Conservation (phyloP, 2,113 vertebrate genomes). For the Oreochromis aureus region DNA sequence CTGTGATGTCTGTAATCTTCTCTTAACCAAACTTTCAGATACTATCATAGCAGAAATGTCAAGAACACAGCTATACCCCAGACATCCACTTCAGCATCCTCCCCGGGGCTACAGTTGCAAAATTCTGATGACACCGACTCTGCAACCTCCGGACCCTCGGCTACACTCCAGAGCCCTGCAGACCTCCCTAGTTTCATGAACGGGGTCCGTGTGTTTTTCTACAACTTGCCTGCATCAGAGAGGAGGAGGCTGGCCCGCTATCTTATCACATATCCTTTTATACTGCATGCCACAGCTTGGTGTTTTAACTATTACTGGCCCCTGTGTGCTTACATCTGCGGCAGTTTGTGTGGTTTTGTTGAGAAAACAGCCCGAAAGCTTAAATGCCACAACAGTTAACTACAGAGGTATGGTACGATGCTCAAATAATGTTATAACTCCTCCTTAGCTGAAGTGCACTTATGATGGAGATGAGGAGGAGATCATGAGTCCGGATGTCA, state of each 20-base stretch:
- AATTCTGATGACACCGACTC: not conserved
- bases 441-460: conserved; percentile 67
- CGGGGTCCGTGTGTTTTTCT: conserved; percentile 73
- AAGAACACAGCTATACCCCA: conserved; percentile 7
- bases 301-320: not conserved
- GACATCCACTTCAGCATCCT: not conserved
- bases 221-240: conserved; percentile 69
- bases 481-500: conserved; percentile 66
- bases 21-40: conserved; percentile 59
- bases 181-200: conserved; percentile 65
- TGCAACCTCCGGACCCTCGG: not conserved
- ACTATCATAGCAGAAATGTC: conserved; percentile 61
- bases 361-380: not conserved
- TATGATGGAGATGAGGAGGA: conserved; percentile 76
- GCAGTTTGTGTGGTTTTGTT: not conserved
- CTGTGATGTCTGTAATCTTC: not conserved
- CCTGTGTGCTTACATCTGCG: not conserved
- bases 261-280: conserved; percentile 78
- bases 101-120: not conserved
- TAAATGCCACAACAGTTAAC: not conserved
- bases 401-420: not conserved
- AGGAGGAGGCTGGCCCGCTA: conserved; percentile 70
- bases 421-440: not conserved
- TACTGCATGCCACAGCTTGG: not conserved
- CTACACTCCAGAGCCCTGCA: not conserved